Evolutionary conservation across 2,797 vertebrate genomes (phyloP).

Genomic region (Distichodus sexfasciatus): DNA sequence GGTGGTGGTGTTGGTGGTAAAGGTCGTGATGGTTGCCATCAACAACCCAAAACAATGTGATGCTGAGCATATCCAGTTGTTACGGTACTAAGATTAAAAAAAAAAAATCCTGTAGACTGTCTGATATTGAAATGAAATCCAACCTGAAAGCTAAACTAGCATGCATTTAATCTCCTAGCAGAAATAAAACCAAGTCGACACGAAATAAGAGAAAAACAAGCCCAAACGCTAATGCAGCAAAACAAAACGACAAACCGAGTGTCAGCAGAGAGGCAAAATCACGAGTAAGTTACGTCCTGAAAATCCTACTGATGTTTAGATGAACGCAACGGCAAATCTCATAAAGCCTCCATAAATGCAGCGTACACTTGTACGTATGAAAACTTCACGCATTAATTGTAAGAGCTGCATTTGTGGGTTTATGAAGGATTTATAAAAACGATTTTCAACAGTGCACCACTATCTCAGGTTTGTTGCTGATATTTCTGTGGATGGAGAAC

Average conservation of each 20-base stretch:
- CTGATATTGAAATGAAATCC: not conserved
- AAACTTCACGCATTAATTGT: too few species aligned
- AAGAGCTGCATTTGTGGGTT: not conserved
- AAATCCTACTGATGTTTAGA: constrained; percentile 46
- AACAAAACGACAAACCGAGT: constrained; percentile 59
- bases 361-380: too few species aligned
- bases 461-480: constrained; percentile 24
- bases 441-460: not conserved
- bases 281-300: too few species aligned
- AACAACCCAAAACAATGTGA: not conserved
- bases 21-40: not conserved
- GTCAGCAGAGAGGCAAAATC: constrained; percentile 63
- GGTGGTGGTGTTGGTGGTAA: not conserved
- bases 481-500: constrained; percentile 49
- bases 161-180: constrained; percentile 16
- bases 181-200: constrained; percentile 16
- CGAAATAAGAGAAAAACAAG: constrained; percentile 1
- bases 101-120: too few species aligned
- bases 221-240: constrained; percentile 51
- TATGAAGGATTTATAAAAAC: constrained; percentile 47
- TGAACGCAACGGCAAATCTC: constrained; percentile 35
- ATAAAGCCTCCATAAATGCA: constrained; percentile 52
- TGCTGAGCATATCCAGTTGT: not conserved
- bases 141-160: constrained; percentile 15
- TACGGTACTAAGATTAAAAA: not conserved